These are phyloP conservation scores for Danionella cerebrum DNA, from an alignment of 2,113 vertebrate genomes.

Conservation along the genomic window DNA sequence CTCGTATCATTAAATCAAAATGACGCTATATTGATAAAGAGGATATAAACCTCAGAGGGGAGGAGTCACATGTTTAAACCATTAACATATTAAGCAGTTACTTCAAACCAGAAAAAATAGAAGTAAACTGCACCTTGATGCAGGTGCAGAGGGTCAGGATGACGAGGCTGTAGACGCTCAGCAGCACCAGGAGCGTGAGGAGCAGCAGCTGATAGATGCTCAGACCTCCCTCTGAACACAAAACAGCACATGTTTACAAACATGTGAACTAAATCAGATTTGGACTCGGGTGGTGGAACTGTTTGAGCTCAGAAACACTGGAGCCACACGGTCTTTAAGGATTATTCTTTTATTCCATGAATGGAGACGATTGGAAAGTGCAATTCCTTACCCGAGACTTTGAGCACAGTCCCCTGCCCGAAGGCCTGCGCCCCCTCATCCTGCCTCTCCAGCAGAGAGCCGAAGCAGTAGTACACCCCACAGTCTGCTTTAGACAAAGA, in stretches of 20 bases:
- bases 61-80: no score
- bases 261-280: no score
- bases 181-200: slow-evolving; percentile 11
- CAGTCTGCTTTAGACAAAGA: slow-evolving; percentile 2
- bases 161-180: slow-evolving; percentile 21
- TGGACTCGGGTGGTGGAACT: no score
- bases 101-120: no score
- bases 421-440: neutral
- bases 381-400: slow-evolving; percentile 23
- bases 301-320: no score
- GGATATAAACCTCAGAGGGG: no score
- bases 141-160: slow-evolving; percentile 16
- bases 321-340: no score
- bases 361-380: neutral
- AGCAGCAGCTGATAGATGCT: neutral
- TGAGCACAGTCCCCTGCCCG: slow-evolving; percentile 20
- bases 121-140: slow-evolving; percentile 22
- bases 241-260: neutral
- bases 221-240: neutral
- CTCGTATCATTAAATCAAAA: no score
- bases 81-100: neutral
- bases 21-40: no score
- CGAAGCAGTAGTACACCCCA: slow-evolving; percentile 32
- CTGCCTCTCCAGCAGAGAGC: neutral
- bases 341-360: no score